Percentiles rank a stretch among this genome's conserved stretches.
Conservation (phyloP, 2,888 invertebrate species). For the Dynastes maya region DNA sequence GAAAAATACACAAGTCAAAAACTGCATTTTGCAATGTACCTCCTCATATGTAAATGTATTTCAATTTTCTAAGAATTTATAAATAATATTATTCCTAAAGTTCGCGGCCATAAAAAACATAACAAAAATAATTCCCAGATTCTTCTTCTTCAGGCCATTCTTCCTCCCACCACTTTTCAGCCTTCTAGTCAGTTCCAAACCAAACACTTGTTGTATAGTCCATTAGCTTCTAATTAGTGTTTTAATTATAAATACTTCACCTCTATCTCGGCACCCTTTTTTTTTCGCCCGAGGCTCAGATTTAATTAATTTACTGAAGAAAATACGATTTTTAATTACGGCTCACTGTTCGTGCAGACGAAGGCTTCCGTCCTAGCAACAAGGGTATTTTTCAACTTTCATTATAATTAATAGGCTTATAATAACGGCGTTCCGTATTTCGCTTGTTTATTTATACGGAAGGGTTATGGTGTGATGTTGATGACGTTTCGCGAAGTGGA, state of each 20-base stretch:
- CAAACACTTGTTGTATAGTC: constrained; percentile 17
- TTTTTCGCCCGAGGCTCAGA: background rate
- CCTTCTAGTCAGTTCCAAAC: background rate
- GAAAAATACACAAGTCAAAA: too few species aligned
- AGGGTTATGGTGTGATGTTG: background rate
- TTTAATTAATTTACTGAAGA: constrained; percentile 24
- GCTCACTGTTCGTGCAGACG: background rate
- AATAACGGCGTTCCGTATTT: background rate
- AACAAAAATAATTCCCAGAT: too few species aligned
- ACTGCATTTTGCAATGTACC: too few species aligned
- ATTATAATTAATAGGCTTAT: constrained; percentile 14
- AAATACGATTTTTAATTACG: constrained; percentile 28
- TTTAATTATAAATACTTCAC: constrained; percentile 23
- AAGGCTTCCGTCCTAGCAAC: background rate
- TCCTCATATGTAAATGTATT: too few species aligned
- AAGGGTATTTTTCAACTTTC: constrained; percentile 3
- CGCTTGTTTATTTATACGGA: background rate
- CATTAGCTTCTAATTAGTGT: constrained; percentile 27
- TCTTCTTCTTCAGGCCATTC: too few species aligned
- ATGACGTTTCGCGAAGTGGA: background rate
- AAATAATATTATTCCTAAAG: too few species aligned
- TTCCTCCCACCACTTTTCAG: too few species aligned
- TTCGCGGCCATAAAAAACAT: too few species aligned
- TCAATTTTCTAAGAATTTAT: too few species aligned
- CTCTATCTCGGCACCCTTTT: constrained; percentile 14